phyloP scores from a whole-genome alignment of 2,113 vertebrate species.

The Hyla sarda region DNA sequence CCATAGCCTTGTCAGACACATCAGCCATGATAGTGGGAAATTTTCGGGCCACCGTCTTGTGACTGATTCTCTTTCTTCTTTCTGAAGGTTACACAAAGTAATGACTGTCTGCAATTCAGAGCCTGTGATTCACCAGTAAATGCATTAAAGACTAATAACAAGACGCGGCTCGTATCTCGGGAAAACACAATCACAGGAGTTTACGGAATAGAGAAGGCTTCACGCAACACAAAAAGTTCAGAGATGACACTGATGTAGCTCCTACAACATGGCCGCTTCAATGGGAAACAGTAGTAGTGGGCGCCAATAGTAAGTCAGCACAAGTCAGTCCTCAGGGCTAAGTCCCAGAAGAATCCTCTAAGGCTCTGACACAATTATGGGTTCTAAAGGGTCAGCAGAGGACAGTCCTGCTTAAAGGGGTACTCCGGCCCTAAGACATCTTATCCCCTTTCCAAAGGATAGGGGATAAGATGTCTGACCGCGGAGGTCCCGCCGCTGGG shows the following conservation, averaged over 20 bases:
- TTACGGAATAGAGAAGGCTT: not conserved
- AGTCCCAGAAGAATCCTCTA: too few species aligned
- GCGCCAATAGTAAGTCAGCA: too few species aligned
- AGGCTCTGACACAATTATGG: too few species aligned
- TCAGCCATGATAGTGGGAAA: not conserved
- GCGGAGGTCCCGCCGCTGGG: too few species aligned
- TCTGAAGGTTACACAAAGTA: slow-evolving; percentile 12
- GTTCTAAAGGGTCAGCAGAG: too few species aligned
- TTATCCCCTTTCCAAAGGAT: too few species aligned
- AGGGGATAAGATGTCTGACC: too few species aligned
- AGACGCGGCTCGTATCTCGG: not conserved
- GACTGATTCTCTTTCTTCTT: not conserved
- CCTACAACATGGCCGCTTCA: not conserved
- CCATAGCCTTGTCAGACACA: too few species aligned
- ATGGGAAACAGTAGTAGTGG: not conserved
- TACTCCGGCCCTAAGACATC: too few species aligned
- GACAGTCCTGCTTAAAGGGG: too few species aligned
- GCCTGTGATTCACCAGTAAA: slow-evolving; percentile 22
- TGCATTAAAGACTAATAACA: slow-evolving; percentile 29
- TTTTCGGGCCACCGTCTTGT: not conserved
- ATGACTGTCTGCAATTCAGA: slow-evolving; percentile 15
- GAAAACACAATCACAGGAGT: not conserved
- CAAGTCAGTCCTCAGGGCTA: too few species aligned
- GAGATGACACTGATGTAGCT: too few species aligned
- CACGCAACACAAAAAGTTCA: not conserved